A percentile compares a stretch with the other conserved stretches of the same genome.
Conservation (phyloP, 2,113 vertebrate species). For the Limanda limanda region DNA sequence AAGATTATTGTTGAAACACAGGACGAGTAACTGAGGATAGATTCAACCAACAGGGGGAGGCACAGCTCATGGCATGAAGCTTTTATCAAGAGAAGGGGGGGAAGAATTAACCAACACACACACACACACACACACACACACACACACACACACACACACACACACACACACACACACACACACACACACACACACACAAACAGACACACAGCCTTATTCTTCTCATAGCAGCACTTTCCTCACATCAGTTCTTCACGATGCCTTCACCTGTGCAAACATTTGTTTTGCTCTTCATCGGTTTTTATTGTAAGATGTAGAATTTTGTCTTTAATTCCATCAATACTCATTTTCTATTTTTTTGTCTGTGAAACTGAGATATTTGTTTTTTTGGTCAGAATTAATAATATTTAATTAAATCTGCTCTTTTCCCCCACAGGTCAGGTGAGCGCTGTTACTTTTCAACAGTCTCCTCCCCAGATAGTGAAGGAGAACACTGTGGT, state of each 20-base stretch:
- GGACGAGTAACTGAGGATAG: background rate
- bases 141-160: too few species aligned
- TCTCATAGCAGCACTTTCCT: too few species aligned
- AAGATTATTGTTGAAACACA: background rate
- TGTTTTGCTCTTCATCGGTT: conserved; percentile 35
- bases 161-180: too few species aligned
- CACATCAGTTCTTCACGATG: conserved; percentile 37
- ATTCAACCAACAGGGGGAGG: conserved; percentile 53
- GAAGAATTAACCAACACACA: background rate
- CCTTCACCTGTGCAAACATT: background rate
- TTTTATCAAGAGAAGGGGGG: background rate
- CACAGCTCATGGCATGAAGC: conserved; percentile 30
- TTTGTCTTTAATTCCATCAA: background rate
- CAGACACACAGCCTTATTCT: too few species aligned
- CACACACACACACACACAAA: too few species aligned
- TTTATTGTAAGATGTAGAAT: conserved; percentile 57
- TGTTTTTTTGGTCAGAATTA: background rate
- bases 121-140: too few species aligned
- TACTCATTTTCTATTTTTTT: too few species aligned
- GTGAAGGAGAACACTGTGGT: background rate
- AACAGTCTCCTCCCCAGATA: conserved; percentile 34
- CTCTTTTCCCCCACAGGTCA: conserved; percentile 40
- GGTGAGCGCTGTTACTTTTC: conserved; percentile 36
- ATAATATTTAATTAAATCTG: background rate
- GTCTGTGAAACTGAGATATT: too few species aligned